Percentiles rank a stretch among this genome's conserved stretches.
These are phyloP conservation scores for Dermatemys mawii DNA, from an alignment of 2,113 vertebrate genomes.

Conservation along the genomic window DNA sequence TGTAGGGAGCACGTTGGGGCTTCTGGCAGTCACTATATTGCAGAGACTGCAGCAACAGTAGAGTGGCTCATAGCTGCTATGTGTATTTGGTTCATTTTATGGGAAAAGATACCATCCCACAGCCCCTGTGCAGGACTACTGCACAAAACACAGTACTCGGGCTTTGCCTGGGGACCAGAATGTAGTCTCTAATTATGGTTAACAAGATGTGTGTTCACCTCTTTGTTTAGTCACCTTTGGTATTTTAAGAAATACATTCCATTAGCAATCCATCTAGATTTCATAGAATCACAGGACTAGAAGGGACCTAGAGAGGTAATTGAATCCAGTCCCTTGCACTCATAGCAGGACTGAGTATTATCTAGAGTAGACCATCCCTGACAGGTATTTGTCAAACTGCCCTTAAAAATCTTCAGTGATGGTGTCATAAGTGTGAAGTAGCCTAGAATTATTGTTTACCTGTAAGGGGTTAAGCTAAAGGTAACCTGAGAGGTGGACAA, in stretches of 20 bases:
- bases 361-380: no score
- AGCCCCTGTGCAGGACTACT: accelerated
- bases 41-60: not conserved
- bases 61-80: not conserved
- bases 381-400: no score
- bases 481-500: no score
- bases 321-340: no score
- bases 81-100: accelerated
- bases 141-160: not conserved
- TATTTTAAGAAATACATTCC: not conserved
- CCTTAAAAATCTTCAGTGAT: no score
- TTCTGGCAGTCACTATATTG: not conserved
- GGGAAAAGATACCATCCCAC: not conserved
- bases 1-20: not conserved
- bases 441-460: no score
- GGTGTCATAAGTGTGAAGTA: no score
- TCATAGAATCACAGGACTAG: no score
- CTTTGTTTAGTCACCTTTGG: not conserved
- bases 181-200: accelerated
- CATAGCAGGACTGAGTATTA: no score
- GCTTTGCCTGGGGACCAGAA: not conserved
- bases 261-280: not conserved
- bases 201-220: accelerated
- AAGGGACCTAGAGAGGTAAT: no score
- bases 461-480: no score